These are phyloP conservation scores for Mythimna lalbum DNA, from an alignment of 2,888 invertebrate species.

Conservation along the genomic window DNA sequence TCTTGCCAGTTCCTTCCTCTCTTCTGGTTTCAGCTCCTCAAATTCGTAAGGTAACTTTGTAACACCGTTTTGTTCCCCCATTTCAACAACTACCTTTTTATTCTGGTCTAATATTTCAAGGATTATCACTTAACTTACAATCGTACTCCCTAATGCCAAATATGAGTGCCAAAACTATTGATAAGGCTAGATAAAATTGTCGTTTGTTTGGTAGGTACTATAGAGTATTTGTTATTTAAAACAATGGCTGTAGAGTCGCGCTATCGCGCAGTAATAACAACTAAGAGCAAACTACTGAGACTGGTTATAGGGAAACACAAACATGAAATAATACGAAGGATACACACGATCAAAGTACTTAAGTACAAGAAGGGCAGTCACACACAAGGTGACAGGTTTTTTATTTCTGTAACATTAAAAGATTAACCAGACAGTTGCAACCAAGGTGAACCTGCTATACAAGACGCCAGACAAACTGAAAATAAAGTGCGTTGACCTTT, in stretches of 20 bases:
- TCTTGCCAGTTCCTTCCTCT: conserved; percentile 32
- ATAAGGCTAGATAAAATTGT: background rate
- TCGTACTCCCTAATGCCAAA: background rate
- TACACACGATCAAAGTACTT: background rate
- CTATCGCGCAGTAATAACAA: too few relatives aligned
- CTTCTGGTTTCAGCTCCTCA: conserved; percentile 52
- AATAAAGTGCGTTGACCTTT: too few relatives aligned
- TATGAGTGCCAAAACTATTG: background rate
- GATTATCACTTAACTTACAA: background rate
- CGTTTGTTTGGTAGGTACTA: background rate
- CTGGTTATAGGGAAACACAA: background rate
- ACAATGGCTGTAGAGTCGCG: too few relatives aligned
- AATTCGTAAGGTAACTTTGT: conserved; percentile 69
- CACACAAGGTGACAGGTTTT: background rate
- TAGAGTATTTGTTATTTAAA: background rate
- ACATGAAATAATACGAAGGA: background rate
- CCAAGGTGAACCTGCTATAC: too few relatives aligned
- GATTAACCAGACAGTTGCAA: too few relatives aligned
- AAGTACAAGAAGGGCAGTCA: conserved; percentile 5
- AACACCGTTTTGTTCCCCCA: conserved; percentile 16
- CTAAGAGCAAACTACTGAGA: background rate
- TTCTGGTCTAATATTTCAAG: background rate
- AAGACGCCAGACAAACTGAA: too few relatives aligned
- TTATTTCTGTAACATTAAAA: background rate
- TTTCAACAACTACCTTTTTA: conserved; percentile 2